phyloP scores from a whole-genome alignment of 2,113 vertebrate species.

The Sinocyclocheilus grahami region DNA sequence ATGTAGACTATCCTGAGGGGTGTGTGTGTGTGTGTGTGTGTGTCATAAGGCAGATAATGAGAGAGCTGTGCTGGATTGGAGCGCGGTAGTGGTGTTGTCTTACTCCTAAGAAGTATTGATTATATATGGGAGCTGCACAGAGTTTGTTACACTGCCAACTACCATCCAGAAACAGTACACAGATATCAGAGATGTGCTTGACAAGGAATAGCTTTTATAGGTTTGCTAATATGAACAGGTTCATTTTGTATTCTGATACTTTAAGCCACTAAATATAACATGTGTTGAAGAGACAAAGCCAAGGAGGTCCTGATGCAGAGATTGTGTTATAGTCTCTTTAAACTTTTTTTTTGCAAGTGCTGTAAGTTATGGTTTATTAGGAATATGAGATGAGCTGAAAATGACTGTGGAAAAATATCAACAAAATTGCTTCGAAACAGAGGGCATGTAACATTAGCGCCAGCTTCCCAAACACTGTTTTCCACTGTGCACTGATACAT shows the following conservation, averaged over 20 bases:
- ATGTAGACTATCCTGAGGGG: background rate
- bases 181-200: constrained; percentile 1
- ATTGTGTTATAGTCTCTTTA: background rate
- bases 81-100: constrained; percentile 43
- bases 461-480: too few species aligned
- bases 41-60: constrained; percentile 15
- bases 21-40: background rate
- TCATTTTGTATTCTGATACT: background rate
- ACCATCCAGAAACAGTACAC: constrained; percentile 44
- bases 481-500: too few species aligned
- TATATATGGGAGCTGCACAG: constrained; percentile 57
- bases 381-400: background rate
- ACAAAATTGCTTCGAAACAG: too few species aligned
- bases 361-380: background rate
- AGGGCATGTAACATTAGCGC: too few species aligned
- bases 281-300: background rate
- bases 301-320: background rate
- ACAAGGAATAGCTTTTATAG: constrained; percentile 13
- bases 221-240: constrained; percentile 9
- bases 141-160: constrained; percentile 42
- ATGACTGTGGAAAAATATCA: background rate
- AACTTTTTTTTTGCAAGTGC: background rate
- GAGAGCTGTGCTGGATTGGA: constrained; percentile 29
- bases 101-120: constrained; percentile 59
- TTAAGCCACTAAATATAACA: background rate